Evolutionary conservation across 2,888 invertebrate genomes (phyloP).

Genomic region (Diplolepis rosae): DNA sequence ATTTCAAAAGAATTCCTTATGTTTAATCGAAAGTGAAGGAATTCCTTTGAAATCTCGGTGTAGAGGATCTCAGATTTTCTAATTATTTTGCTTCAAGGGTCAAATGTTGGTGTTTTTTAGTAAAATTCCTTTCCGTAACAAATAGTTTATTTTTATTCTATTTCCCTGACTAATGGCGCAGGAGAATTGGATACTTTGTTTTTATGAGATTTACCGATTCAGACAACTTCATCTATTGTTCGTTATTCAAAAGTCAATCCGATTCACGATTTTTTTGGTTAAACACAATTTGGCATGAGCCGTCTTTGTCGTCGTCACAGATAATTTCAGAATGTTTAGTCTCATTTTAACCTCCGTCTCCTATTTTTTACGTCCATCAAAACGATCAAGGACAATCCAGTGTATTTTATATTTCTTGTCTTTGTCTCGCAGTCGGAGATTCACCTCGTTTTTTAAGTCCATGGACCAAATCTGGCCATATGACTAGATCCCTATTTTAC

Average conservation of each 20-base stretch:
- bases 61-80: too few species aligned
- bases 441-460: neutral
- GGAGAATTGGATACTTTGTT: neutral
- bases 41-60: too few species aligned
- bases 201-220: neutral
- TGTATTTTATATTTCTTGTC: neutral
- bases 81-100: neutral
- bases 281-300: neutral
- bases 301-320: neutral
- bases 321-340: neutral
- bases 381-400: neutral
- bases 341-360: neutral
- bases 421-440: neutral
- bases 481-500: too few species aligned
- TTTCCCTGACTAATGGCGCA: neutral
- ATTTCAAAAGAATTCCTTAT: neutral
- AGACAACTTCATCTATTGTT: neutral
- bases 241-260: neutral
- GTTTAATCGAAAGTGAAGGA: neutral
- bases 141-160: neutral
- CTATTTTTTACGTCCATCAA: neutral
- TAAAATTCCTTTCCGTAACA: neutral
- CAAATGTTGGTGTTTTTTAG: too few species aligned
- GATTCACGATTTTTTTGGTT: slow-evolving; percentile 3
- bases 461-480: neutral